phyloP scores from a whole-genome alignment of 2,797 vertebrate genomes.

The Phaenicophaeus curvirostris region DNA sequence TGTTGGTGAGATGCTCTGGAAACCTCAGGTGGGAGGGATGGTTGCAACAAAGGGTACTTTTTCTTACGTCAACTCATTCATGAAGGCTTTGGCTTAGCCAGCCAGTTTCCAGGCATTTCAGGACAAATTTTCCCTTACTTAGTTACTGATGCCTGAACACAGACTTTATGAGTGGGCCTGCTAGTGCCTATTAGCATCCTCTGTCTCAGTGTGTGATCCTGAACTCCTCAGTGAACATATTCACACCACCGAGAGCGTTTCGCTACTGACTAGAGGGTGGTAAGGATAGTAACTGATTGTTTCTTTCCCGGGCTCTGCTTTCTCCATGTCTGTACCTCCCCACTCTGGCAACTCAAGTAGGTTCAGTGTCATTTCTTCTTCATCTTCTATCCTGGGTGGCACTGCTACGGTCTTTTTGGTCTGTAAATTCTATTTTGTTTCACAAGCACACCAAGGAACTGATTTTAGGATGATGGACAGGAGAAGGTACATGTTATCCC shows the following conservation, averaged over 20 bases:
- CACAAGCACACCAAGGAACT: neutral
- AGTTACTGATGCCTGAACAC: neutral
- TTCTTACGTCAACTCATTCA: neutral
- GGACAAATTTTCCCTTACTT: neutral
- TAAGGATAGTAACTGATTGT: neutral
- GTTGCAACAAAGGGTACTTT: neutral
- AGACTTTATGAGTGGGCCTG: neutral
- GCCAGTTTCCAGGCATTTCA: neutral
- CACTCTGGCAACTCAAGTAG: neutral
- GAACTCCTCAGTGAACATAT: neutral
- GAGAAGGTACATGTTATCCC: neutral
- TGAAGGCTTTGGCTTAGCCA: neutral
- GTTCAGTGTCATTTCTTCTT: neutral
- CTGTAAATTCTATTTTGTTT: neutral
- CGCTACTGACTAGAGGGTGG: neutral
- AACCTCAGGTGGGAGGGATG: neutral
- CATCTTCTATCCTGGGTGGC: neutral
- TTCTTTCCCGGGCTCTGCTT: neutral
- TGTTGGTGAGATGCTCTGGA: fast-evolving
- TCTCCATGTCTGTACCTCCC: neutral
- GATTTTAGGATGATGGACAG: neutral
- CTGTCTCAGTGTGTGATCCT: neutral
- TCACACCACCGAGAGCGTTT: neutral
- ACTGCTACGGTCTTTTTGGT: neutral
- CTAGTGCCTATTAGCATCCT: neutral